Evolutionary conservation across 2,888 invertebrate species (phyloP).

Genomic region (Ctena decussata): DNA sequence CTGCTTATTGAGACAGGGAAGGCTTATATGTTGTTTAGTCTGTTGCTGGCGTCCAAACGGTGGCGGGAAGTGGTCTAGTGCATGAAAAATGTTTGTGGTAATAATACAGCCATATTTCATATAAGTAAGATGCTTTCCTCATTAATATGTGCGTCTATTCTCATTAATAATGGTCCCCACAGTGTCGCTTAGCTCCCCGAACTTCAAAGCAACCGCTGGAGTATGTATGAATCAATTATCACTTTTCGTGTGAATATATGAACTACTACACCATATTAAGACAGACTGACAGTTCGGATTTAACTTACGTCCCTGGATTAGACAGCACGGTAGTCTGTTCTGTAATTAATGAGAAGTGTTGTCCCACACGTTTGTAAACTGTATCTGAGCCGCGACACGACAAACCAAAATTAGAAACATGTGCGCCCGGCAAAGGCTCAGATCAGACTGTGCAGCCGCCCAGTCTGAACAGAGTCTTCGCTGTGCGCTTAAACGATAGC

Average conservation of each 20-base stretch:
- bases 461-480: no score
- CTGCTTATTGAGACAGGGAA: no score
- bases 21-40: no score
- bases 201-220: conserved; percentile 64
- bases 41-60: no score
- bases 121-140: not conserved
- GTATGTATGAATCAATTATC: conserved; percentile 63
- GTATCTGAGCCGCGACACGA: not conserved
- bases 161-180: not conserved
- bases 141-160: not conserved
- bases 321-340: not conserved
- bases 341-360: not conserved
- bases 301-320: not conserved
- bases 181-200: not conserved
- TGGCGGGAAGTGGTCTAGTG: not conserved
- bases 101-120: not conserved
- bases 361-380: not conserved
- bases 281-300: not conserved
- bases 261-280: not conserved
- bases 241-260: conserved; percentile 32
- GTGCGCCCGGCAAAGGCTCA: no score
- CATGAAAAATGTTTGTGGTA: not conserved
- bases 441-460: no score
- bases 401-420: no score
- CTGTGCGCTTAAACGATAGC: no score